These are phyloP conservation scores for Phodopus roborovskii DNA, from an alignment of 2,113 vertebrate genomes.

Conservation along the genomic window DNA sequence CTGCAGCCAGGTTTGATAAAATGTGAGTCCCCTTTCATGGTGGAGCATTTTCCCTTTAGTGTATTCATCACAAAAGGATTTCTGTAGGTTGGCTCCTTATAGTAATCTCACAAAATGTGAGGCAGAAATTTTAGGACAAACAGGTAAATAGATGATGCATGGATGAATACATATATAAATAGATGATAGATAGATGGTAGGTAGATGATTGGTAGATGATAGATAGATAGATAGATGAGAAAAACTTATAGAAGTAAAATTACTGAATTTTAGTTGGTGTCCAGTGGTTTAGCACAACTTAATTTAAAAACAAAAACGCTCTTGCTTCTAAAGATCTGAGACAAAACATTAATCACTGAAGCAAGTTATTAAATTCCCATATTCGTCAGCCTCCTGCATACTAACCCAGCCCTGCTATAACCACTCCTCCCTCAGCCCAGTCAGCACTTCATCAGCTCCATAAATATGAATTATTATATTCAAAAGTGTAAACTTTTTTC, in stretches of 20 bases:
- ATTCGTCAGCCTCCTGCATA: neutral
- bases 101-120: neutral
- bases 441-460: neutral
- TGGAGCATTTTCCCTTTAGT: constrained; percentile 9
- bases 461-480: constrained; percentile 54
- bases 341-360: neutral
- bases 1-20: neutral
- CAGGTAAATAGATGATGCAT: neutral
- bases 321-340: constrained; percentile 2
- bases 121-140: neutral
- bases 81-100: neutral
- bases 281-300: neutral
- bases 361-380: neutral
- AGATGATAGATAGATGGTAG: neutral
- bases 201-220: too few species aligned
- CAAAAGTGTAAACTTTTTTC: neutral
- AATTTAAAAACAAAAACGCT: neutral
- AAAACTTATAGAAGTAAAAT: neutral
- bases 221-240: neutral
- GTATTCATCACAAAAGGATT: neutral
- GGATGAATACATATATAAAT: too few species aligned
- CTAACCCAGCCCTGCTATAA: neutral
- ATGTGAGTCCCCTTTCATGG: neutral
- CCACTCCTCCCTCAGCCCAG: neutral
- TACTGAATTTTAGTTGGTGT: neutral